Percentiles rank a stretch among this genome's conserved stretches.
phyloP scores from a whole-genome alignment of 2,797 vertebrate species.

The Cynopterus sphinx region DNA sequence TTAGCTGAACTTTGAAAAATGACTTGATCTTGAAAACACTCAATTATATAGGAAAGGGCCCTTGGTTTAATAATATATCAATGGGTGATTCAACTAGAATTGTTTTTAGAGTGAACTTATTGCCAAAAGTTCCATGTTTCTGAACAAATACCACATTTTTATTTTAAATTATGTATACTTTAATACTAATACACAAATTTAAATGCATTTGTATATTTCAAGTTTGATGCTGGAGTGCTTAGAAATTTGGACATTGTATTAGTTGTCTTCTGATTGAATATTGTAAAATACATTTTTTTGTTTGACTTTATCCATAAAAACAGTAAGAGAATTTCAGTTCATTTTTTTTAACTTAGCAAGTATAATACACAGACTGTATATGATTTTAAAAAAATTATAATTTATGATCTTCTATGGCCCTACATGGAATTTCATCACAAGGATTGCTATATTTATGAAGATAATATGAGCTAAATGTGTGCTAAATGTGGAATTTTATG shows the following conservation, averaged over 20 bases:
- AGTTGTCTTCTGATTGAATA: constrained; percentile 30
- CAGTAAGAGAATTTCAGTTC: not conserved
- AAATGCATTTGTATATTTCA: constrained; percentile 26
- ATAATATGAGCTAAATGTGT: not conserved
- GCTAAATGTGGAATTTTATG: not conserved
- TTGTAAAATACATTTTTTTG: not conserved
- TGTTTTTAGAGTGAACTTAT: not conserved
- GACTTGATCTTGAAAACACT: constrained; percentile 37
- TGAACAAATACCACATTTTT: not conserved
- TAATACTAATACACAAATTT: not conserved
- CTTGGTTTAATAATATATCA: not conserved
- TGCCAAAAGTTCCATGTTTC: not conserved
- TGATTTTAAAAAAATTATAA: not conserved
- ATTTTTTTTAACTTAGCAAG: not conserved
- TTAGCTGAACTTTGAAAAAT: constrained; percentile 54
- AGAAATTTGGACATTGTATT: not conserved
- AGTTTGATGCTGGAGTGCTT: not conserved
- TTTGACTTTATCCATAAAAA: not conserved
- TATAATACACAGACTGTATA: not conserved
- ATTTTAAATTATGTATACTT: not conserved
- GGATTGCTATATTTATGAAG: not conserved
- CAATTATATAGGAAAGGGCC: not conserved
- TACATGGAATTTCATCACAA: not conserved
- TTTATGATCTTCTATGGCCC: not conserved
- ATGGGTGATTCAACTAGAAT: not conserved